These are phyloP conservation scores for Ephialtes manifestator DNA, from an alignment of 2,888 invertebrate species.

Conservation along the genomic window DNA sequence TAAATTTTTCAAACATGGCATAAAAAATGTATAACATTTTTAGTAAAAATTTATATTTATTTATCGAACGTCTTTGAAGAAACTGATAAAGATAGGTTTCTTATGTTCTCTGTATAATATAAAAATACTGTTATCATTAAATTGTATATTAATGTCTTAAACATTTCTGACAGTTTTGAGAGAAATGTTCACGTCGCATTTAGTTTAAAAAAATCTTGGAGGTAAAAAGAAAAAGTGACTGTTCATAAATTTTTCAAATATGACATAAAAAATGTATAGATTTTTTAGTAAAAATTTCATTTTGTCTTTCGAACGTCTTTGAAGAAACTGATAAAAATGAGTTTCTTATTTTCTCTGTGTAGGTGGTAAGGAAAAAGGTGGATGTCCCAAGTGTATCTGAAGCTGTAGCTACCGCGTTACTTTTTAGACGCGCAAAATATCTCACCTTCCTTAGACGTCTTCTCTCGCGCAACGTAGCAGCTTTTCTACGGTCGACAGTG, in stretches of 20 bases:
- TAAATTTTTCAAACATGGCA: not conserved
- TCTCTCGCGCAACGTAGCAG: conserved; percentile 98
- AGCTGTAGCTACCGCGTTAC: not conserved
- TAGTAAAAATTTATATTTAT: too few relatives aligned
- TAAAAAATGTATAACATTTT: too few relatives aligned
- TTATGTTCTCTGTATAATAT: too few relatives aligned
- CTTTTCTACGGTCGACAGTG: conserved; percentile 97
- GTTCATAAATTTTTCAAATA: not conserved
- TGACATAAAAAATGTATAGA: not conserved
- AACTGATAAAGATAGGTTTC: too few relatives aligned
- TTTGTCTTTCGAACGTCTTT: not conserved
- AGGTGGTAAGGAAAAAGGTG: not conserved
- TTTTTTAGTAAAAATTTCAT: not conserved
- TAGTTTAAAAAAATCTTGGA: too few relatives aligned
- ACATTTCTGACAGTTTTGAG: too few relatives aligned
- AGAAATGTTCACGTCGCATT: too few relatives aligned
- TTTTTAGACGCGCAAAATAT: conserved; percentile 35
- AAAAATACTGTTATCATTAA: too few relatives aligned
- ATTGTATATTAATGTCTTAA: too few relatives aligned
- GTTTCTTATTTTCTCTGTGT: not conserved
- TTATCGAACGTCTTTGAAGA: too few relatives aligned
- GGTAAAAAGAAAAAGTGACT: too few relatives aligned
- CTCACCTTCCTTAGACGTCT: conserved; percentile 96
- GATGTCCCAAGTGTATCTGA: conserved; percentile 9
- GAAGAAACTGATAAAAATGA: not conserved